Base-by-base conservation (phyloP, 2,888 invertebrate genomes). In the Limnephilus lunatus region DNA sequence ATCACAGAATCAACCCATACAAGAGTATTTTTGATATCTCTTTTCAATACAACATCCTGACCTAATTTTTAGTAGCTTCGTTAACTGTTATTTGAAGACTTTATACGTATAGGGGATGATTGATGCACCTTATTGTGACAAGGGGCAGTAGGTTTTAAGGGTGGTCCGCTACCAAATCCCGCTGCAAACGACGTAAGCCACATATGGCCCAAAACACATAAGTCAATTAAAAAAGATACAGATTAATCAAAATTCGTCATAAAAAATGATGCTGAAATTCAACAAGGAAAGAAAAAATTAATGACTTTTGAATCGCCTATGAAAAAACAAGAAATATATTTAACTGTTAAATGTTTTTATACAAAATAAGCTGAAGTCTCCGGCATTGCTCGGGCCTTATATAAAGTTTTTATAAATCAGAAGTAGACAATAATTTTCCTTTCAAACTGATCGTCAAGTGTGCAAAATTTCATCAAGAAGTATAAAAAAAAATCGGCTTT, bases 191-290 rank as follows among this genome's bases (percentile, higher is more conserved):
- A 53, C 4, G 53, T 68, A 68, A 9, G 91, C n/a, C 31, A 32
- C n/a, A 90, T 80, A 91, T 91, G 35, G 53, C 68, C 82, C 19
- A 81, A 87, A 91, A 91, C 91, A 91, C 91, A 91, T 91, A 91
- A 86, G 11, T 91, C 91, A 91, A 44, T 91, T 87, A 87, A 87
- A 39, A 91, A 87, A 15, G 85, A 48, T 87, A 81, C 31, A 82
- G 48, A 86, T 91, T 91, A 91, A 91, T 91, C 81, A 68, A 90
- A 48, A 85, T 53, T 31, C 12, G 53, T 32, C 85, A 31, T 19
- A 83, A 85, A 90, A 88, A 88, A 31, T 31, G 32, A 30, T 80
- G 25, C 15, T 31, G 35, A 39, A 83, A 32, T 35, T 32, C 5
- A 83, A 32, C 15, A 9, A 25, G 25, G 25, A 15, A 83, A 9